These are phyloP conservation scores for Julus scandinavius DNA, from an alignment of 2,888 invertebrate species.

Conservation along the genomic window DNA sequence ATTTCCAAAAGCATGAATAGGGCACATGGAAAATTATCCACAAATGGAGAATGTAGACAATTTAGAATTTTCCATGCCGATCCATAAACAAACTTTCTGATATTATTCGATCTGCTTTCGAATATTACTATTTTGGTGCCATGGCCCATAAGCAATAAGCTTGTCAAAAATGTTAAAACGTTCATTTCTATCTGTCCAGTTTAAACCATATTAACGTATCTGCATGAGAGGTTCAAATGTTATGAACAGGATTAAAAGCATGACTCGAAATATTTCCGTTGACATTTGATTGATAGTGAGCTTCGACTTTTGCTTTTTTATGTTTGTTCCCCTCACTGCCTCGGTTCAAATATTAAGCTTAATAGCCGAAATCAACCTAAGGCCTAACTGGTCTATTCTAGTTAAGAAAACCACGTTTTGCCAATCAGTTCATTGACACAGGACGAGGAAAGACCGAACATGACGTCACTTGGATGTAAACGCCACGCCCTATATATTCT, in stretches of 20 bases:
- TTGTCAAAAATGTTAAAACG: background rate
- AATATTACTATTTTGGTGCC: too few species aligned
- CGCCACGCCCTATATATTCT: background rate
- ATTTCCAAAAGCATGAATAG: too few species aligned
- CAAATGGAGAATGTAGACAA: too few species aligned
- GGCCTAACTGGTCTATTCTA: background rate
- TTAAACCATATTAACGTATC: background rate
- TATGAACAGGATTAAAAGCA: background rate
- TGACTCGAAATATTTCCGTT: slow-evolving; percentile 10
- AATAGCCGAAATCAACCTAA: background rate
- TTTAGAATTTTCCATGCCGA: too few species aligned
- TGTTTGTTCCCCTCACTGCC: background rate
- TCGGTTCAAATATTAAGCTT: background rate
- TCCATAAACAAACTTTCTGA: too few species aligned
- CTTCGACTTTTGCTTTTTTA: background rate
- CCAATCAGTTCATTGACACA: slow-evolving; percentile 29
- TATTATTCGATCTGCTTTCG: too few species aligned
- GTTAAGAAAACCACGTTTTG: background rate
- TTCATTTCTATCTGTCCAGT: background rate
- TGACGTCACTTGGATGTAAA: background rate
- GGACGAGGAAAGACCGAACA: background rate
- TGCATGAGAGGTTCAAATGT: background rate
- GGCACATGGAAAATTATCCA: too few species aligned
- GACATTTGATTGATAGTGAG: slow-evolving; percentile 32
- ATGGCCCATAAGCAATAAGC: too few species aligned